phyloP scores from a whole-genome alignment of 2,888 invertebrate genomes.

The Tetragonisca angustula region DNA sequence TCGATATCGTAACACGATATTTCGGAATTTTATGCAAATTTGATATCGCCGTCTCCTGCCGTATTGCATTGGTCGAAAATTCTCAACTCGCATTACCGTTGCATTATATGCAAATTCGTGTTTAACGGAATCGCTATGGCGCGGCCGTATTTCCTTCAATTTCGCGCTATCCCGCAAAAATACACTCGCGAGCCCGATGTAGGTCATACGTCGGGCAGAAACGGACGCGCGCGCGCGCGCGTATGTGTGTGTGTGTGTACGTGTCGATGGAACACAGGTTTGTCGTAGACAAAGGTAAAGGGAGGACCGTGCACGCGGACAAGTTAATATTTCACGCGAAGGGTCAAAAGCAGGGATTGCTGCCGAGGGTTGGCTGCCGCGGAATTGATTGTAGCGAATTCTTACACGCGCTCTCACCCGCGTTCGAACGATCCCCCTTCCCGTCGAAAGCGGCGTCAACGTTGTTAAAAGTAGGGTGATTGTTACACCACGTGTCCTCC shows the following conservation, averaged over 20 bases:
- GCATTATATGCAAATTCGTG: slow-evolving; percentile 44
- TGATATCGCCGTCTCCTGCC: slow-evolving; percentile 18
- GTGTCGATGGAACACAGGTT: slow-evolving; percentile 29
- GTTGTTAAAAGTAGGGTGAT: slow-evolving; percentile 64
- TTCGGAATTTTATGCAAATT: slow-evolving; percentile 50
- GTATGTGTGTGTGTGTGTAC: not conserved
- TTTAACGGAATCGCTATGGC: slow-evolving; percentile 38
- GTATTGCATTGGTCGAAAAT: slow-evolving; percentile 13
- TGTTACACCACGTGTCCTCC: slow-evolving; percentile 29
- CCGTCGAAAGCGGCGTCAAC: slow-evolving; percentile 40
- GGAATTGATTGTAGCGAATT: slow-evolving; percentile 72
- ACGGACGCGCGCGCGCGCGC: slow-evolving; percentile 1
- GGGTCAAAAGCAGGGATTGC: slow-evolving; percentile 63
- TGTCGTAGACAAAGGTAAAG: slow-evolving; percentile 41
- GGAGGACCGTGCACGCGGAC: slow-evolving; percentile 28
- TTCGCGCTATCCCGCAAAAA: slow-evolving; percentile 42
- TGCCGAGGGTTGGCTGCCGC: slow-evolving; percentile 60
- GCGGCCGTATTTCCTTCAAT: slow-evolving; percentile 40
- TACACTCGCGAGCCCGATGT: slow-evolving; percentile 46
- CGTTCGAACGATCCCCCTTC: slow-evolving; percentile 34
- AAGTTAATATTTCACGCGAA: slow-evolving; percentile 68
- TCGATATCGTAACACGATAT: slow-evolving; percentile 33
- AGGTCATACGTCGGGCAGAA: slow-evolving; percentile 58
- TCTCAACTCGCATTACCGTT: slow-evolving; percentile 22
- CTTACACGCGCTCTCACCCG: slow-evolving; percentile 68